Percentiles rank a stretch among this genome's conserved stretches.
Evolutionary conservation across 92 coral and sea anemone species (phyloP).

Genomic region (Epizoanthus fatuus): DNA sequence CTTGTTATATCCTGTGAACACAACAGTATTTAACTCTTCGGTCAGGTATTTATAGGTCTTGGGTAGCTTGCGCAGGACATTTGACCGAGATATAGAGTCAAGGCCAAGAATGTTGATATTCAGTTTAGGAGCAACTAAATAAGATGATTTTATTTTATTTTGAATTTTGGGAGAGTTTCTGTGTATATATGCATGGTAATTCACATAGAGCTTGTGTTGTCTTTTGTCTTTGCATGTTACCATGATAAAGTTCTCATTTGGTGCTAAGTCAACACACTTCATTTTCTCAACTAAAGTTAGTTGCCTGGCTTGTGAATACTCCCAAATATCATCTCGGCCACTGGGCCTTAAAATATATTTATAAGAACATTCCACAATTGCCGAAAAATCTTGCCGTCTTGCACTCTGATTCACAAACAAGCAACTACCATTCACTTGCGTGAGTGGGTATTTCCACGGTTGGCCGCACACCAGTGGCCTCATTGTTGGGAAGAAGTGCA

Average conservation of each 20-base stretch:
- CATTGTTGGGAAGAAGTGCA: constrained; percentile 15
- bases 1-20: constrained; percentile 5
- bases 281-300: background rate
- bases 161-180: constrained; percentile 7
- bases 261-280: background rate
- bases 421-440: constrained; percentile 7
- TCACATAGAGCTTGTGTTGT: background rate
- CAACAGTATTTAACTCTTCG: constrained; percentile 8
- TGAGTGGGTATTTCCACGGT: constrained; percentile 30
- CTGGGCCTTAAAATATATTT: background rate
- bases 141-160: background rate
- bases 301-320: background rate
- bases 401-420: constrained; percentile 37
- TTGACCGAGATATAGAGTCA: constrained; percentile 23
- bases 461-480: constrained; percentile 17
- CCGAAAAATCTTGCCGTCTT: constrained; percentile 8
- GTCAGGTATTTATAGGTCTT: constrained; percentile 26
- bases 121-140: background rate
- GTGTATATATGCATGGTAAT: constrained; percentile 29
- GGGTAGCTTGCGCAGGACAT: constrained; percentile 22
- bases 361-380: background rate
- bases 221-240: background rate
- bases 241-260: constrained; percentile 5
- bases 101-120: constrained; percentile 28
- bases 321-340: constrained; percentile 33